Percentiles rank a stretch among this genome's conserved stretches.
These are phyloP conservation scores for Dinocampus coccinellae DNA, from an alignment of 2,888 invertebrate genomes.

Conservation along the genomic window DNA sequence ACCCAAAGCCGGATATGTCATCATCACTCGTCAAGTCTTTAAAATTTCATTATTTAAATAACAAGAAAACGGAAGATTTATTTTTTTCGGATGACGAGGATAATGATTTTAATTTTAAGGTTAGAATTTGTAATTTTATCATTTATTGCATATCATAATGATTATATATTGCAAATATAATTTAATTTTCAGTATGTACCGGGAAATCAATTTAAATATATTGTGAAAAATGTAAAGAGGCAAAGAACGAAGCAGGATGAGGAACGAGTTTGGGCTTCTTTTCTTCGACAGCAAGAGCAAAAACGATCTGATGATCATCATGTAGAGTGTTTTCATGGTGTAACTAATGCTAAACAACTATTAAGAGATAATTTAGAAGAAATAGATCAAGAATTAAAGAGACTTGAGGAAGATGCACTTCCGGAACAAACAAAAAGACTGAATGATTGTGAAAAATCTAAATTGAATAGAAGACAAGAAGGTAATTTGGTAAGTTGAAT, in stretches of 20 bases:
- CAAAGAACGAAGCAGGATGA: conserved; percentile 56
- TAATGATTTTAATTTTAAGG: conserved; percentile 77
- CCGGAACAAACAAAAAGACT: conserved; percentile 44
- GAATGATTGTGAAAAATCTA: not conserved
- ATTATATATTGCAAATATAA: not conserved
- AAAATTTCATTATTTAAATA: conserved; percentile 47
- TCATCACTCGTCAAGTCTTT: conserved; percentile 43
- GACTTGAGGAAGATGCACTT: conserved; percentile 51
- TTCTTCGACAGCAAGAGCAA: conserved; percentile 52
- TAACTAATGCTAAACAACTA: conserved; percentile 35
- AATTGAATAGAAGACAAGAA: conserved; percentile 5
- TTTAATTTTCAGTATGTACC: conserved; percentile 58
- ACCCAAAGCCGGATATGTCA: conserved; percentile 43
- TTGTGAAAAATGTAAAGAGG: conserved; percentile 59
- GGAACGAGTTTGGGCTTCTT: conserved; percentile 57
- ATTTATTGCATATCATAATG: not conserved
- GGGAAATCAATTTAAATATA: conserved; percentile 57
- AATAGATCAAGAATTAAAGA: conserved; percentile 54
- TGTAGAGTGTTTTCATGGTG: conserved; percentile 33
- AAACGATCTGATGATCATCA: conserved; percentile 32
- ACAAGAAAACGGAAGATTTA: conserved; percentile 51
- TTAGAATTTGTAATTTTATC: conserved; percentile 58
- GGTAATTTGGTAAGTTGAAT: conserved; percentile 2
- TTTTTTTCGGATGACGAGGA: conserved; percentile 67
- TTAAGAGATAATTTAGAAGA: conserved; percentile 47